Evolutionary conservation across 2,797 vertebrate genomes (phyloP).

Genomic region (Sylvia borin): DNA sequence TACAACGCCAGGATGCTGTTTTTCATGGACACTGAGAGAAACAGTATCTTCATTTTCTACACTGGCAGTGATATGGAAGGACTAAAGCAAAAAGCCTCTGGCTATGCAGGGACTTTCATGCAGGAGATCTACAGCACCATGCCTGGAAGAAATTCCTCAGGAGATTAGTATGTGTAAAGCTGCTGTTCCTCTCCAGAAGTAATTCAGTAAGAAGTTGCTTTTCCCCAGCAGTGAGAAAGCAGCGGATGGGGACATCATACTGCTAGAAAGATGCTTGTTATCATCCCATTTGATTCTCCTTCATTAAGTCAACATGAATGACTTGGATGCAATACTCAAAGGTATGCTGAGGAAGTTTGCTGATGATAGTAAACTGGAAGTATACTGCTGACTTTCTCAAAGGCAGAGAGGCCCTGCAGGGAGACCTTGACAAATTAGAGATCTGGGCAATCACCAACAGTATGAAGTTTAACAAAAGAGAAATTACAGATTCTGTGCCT

Average conservation of each 20-base stretch:
- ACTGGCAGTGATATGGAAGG: not conserved
- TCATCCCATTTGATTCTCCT: not conserved
- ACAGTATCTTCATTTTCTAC: not conserved
- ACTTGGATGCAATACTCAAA: not conserved
- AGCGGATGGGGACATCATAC: too few relatives aligned
- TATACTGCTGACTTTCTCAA: not conserved
- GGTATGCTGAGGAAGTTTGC: not conserved
- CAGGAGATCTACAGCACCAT: not conserved
- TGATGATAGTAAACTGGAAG: not conserved
- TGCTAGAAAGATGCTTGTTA: not conserved
- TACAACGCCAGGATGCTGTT: not conserved
- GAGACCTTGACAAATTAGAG: not conserved
- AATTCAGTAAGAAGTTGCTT: not conserved
- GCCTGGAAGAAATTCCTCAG: not conserved
- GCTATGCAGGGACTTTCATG: not conserved
- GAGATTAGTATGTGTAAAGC: not conserved
- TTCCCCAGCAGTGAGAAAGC: not conserved
- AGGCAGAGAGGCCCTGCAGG: not conserved
- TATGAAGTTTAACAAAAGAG: not conserved
- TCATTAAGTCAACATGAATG: rapidly evolving
- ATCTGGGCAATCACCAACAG: not conserved
- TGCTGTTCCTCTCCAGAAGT: not conserved
- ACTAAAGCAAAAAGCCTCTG: not conserved
- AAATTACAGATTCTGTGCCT: not conserved
- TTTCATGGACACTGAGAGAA: not conserved